Evolutionary conservation across 53 echinoderm and acorn worm species (phyloP), one percentile per base, ranked within the genome.

Genomic region (Echinarachnius parma): DNA sequence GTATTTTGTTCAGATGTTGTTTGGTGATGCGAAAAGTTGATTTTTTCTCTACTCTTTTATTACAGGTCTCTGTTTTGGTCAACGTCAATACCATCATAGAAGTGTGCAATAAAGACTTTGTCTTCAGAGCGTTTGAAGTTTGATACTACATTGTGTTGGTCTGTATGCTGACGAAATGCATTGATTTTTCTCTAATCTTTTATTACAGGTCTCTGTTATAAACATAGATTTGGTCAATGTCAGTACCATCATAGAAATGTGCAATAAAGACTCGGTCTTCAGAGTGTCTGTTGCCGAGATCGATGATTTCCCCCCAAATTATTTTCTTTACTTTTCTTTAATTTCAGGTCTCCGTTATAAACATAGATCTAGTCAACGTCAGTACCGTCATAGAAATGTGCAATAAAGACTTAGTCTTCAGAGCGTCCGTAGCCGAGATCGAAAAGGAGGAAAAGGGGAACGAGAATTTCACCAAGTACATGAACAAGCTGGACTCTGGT

Each of bases 321-420:
- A 3, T n/a, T 21, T 32, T 15, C 18, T 66, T 62, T 56, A 5
- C 28, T 31, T 33, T n/a, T n/a, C n/a, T n/a, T n/a, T n/a, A n/a
- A n/a, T n/a, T n/a, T n/a, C 69, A 91, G 89, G 81, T 89, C 18
- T 95, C 95, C 0, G 66, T 95, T 28, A 62, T 95, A 32, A 89
- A 60, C 64, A 66, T 83, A 30, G 76, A 80, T 57, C 67, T 95
- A 9, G 53, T 64, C 22, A 55, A 75, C 14, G 48, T 95, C 21
- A 66, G 75, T 36, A 79, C 78, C 9, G 90, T 81, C 11, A 55
- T 95, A 13, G 62, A 90, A 46, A 30, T 95, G 60, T 47, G 75
- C 10, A 65, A 87, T 10, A 66, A 54, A 25, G 82, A 95, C 79
- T 33, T 86, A 21, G 87, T 87, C 0, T 33, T 89, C 47, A 85